Evolutionary conservation across 2,797 vertebrate species (phyloP).

Genomic region (Semaprochilodus insignis): DNA sequence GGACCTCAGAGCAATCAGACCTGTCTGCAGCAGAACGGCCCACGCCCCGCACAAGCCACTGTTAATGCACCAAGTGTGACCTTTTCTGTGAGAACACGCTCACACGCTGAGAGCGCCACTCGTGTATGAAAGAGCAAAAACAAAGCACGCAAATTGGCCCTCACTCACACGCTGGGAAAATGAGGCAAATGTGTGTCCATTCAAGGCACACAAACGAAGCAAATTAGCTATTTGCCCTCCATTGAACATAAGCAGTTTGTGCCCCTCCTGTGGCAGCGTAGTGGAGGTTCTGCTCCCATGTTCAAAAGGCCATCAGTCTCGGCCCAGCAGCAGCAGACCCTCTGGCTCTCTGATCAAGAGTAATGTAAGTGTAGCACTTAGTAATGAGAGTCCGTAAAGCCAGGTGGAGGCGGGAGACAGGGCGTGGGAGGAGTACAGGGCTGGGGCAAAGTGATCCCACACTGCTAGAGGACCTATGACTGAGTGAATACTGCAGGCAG

Average conservation of each 20-base stretch:
- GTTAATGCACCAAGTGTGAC: constrained; percentile 52
- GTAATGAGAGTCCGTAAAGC: constrained; percentile 29
- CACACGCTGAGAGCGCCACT: constrained; percentile 35
- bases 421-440: constrained; percentile 6
- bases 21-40: constrained; percentile 8
- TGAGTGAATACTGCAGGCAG: constrained; percentile 44
- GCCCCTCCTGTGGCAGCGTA: constrained; percentile 12
- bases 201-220: constrained; percentile 51
- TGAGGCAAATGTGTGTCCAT: constrained; percentile 42
- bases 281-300: constrained; percentile 2
- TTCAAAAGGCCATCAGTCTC: constrained; percentile 5
- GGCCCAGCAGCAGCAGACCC: neutral
- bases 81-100: constrained; percentile 50
- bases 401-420: neutral
- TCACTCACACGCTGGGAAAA: constrained; percentile 40
- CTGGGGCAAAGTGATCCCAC: constrained; percentile 20
- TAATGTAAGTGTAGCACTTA: constrained; percentile 30
- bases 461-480: constrained; percentile 9
- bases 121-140: constrained; percentile 37
- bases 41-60: constrained; percentile 35
- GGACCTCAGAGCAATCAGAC: constrained; percentile 40
- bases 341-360: constrained; percentile 29
- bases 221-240: constrained; percentile 54
- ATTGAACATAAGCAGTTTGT: constrained; percentile 10
- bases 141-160: constrained; percentile 55